A percentile compares a stretch with the other conserved stretches of the same genome.
Conservation (phyloP, 23 tunicate genomes). For the Corella eumyota region DNA sequence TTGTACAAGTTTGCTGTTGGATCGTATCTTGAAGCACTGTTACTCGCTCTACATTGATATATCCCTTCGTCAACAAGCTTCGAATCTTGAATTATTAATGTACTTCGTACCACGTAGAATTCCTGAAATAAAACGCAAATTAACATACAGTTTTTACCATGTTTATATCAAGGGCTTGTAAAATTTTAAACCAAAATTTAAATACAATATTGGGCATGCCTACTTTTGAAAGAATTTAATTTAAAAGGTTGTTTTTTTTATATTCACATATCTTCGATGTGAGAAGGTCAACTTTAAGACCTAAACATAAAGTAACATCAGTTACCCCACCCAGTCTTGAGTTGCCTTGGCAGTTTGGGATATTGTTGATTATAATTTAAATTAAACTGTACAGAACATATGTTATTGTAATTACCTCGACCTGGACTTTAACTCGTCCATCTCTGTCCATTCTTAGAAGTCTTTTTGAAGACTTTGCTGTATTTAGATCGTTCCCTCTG, state of each 20-base stretch:
- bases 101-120: conserved; percentile 40
- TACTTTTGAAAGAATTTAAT: too few species aligned
- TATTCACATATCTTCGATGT: too few species aligned
- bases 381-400: too few species aligned
- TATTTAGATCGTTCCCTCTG: conserved; percentile 3
- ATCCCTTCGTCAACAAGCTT: conserved; percentile 45
- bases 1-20: conserved; percentile 34
- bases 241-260: too few species aligned
- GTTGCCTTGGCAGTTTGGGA: too few species aligned
- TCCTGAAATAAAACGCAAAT: conserved; percentile 24
- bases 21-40: conserved; percentile 23
- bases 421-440: conserved; percentile 33
- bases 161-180: not conserved
- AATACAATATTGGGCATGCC: too few species aligned
- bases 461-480: conserved; percentile 7
- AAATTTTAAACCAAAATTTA: conserved; percentile 1
- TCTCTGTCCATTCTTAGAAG: conserved; percentile 13
- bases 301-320: too few species aligned
- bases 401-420: too few species aligned
- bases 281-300: too few species aligned
- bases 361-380: too few species aligned
- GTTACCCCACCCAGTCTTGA: too few species aligned
- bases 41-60: conserved; percentile 87
- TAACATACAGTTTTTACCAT: too few species aligned
- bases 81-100: conserved; percentile 32